Evolutionary conservation across 2,888 invertebrate species (phyloP).

Genomic region (Sesia apiformis): DNA sequence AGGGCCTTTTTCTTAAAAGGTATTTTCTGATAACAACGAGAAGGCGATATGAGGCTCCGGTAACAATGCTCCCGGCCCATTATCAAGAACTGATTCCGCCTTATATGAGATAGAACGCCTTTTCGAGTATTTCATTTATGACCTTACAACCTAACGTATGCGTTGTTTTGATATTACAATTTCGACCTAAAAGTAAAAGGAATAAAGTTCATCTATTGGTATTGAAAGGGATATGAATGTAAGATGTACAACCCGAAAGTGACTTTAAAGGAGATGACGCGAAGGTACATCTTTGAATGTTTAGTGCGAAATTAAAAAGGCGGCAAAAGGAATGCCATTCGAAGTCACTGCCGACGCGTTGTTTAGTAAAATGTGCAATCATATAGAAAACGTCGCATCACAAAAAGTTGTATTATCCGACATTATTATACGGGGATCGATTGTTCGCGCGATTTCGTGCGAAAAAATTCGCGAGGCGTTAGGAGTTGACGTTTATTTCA

Average conservation of each 20-base stretch:
- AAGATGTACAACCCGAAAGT: not conserved
- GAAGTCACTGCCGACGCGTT: constrained; percentile 29
- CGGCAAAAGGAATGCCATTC: constrained; percentile 33
- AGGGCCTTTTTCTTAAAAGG: constrained; percentile 41
- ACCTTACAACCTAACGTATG: constrained; percentile 26
- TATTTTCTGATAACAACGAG: constrained; percentile 42
- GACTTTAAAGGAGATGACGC: not conserved
- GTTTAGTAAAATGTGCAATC: constrained; percentile 66
- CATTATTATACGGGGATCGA: constrained; percentile 42
- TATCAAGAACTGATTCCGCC: constrained; percentile 54
- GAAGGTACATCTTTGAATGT: constrained; percentile 8
- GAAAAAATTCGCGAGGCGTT: constrained; percentile 35
- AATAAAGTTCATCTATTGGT: not conserved
- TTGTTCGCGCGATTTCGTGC: constrained; percentile 43
- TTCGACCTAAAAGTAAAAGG: not conserved
- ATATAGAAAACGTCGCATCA: constrained; percentile 48
- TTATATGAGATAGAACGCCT: constrained; percentile 46
- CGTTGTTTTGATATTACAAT: constrained; percentile 1
- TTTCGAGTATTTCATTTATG: constrained; percentile 31
- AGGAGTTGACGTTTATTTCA: constrained; percentile 18
- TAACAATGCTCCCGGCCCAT: constrained; percentile 50
- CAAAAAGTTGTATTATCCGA: constrained; percentile 49
- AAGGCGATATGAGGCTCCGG: constrained; percentile 26
- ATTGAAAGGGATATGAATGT: not conserved
- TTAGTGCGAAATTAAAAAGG: constrained; percentile 19